These are phyloP conservation scores for Phoenoteleia sp. DNA, from an alignment of 2,888 invertebrate species.

Conservation along the genomic window DNA sequence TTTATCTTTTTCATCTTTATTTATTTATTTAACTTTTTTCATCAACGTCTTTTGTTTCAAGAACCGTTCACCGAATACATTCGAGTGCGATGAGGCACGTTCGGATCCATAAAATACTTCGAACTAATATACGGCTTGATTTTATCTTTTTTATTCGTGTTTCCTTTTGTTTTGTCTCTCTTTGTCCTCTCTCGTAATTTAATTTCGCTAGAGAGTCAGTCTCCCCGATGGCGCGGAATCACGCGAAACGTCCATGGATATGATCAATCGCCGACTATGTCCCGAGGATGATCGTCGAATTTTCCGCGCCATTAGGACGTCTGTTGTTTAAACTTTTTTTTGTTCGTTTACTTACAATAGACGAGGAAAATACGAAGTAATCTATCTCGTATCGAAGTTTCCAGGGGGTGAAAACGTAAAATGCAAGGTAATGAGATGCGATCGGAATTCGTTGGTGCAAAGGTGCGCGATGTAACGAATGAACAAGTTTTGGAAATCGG, in stretches of 20 bases:
- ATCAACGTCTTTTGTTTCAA: constrained; percentile 38
- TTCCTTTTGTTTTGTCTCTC: constrained; percentile 34
- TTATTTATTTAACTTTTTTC: constrained; percentile 14
- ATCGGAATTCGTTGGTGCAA: constrained; percentile 64
- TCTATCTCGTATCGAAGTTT: constrained; percentile 54
- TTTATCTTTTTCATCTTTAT: constrained; percentile 11
- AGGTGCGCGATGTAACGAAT: constrained; percentile 64
- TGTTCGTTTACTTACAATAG: constrained; percentile 44
- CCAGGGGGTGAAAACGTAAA: constrained; percentile 36
- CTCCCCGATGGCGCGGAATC: constrained; percentile 27
- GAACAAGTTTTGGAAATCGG: constrained; percentile 54
- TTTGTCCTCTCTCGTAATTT: constrained; percentile 31
- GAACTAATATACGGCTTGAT: constrained; percentile 62
- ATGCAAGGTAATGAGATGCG: constrained; percentile 65
- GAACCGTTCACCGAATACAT: constrained; percentile 63
- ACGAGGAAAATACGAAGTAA: constrained; percentile 55
- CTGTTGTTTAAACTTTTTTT: constrained; percentile 31
- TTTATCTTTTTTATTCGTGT: constrained; percentile 33
- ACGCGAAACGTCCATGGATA: constrained; percentile 21
- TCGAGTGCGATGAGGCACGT: constrained; percentile 70
- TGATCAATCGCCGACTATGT: constrained; percentile 40
- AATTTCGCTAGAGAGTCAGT: constrained; percentile 26
- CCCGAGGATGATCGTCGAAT: constrained; percentile 21
- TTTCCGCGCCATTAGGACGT: constrained; percentile 12
- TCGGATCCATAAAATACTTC: constrained; percentile 66